These are phyloP conservation scores for Carduelis carduelis DNA, from an alignment of 2,797 vertebrate genomes.

Conservation along the genomic window DNA sequence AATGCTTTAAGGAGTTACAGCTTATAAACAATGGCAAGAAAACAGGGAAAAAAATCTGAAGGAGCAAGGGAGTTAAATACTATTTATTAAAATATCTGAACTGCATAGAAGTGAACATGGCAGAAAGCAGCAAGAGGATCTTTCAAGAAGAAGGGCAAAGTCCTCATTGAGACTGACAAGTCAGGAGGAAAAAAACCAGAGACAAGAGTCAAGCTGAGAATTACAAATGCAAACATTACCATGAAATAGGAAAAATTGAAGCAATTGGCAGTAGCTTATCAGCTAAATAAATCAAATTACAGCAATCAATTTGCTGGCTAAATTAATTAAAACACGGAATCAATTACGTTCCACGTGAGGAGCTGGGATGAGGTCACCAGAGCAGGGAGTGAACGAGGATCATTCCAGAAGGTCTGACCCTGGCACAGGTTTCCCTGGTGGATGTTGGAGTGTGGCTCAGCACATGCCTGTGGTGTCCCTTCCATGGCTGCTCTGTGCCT, in stretches of 20 bases:
- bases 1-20: not conserved
- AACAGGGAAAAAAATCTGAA: not conserved
- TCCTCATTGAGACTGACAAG: not conserved
- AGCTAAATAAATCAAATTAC: constrained; percentile 37
- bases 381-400: not conserved
- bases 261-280: constrained; percentile 49
- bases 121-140: not conserved
- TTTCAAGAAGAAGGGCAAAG: not conserved
- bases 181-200: not conserved
- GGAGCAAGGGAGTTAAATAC: not conserved
- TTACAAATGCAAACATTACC: not conserved
- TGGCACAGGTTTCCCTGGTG: not conserved
- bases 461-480: not conserved
- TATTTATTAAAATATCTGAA: not conserved
- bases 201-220: not conserved
- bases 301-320: constrained; percentile 29
- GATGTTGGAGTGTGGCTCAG: not conserved
- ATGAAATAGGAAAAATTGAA: not conserved
- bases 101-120: not conserved
- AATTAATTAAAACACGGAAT: constrained; percentile 40
- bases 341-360: not conserved
- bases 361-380: not conserved
- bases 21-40: not conserved
- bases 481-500: not conserved
- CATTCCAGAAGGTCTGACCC: not conserved